These are phyloP conservation scores for Chionis minor DNA, from an alignment of 2,113 vertebrate genomes.

Conservation along the genomic window DNA sequence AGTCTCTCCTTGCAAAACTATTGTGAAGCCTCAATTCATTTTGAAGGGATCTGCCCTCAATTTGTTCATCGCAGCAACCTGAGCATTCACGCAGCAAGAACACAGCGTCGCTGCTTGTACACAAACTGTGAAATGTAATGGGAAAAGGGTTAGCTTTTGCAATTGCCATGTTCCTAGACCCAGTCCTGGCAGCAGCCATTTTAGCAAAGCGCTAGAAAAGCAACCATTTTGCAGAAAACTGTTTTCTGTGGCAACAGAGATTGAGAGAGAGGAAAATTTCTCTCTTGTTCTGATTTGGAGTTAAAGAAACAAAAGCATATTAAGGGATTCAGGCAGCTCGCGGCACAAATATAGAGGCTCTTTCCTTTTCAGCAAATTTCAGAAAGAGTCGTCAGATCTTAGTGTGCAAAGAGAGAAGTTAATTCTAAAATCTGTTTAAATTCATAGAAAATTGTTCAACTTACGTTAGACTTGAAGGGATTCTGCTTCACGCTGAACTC, in stretches of 20 bases:
- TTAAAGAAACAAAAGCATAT: not conserved
- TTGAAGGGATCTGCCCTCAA: not conserved
- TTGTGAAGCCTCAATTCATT: not conserved
- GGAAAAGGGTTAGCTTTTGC: not conserved
- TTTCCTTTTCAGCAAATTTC: not conserved
- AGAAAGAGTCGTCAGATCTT: not conserved
- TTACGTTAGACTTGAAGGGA: not conserved
- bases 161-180: not conserved
- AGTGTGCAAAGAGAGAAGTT: not conserved
- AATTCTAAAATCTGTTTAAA: conserved; percentile 20
- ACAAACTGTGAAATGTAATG: not conserved
- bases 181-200: not conserved
- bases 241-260: not conserved
- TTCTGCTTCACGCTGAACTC: not conserved
- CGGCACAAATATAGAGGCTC: not conserved
- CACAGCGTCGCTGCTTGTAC: not conserved
- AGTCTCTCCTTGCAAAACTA: not conserved
- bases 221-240: conserved; percentile 7
- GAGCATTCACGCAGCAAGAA: not conserved
- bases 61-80: not conserved
- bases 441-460: not conserved
- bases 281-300: not conserved
- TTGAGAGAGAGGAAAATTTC: not conserved
- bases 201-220: not conserved
- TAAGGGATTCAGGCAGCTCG: not conserved